Evolutionary conservation across 2,113 vertebrate species (phyloP), one percentile per base, ranked within the genome.

Genomic region (Melozone crissalis): DNA sequence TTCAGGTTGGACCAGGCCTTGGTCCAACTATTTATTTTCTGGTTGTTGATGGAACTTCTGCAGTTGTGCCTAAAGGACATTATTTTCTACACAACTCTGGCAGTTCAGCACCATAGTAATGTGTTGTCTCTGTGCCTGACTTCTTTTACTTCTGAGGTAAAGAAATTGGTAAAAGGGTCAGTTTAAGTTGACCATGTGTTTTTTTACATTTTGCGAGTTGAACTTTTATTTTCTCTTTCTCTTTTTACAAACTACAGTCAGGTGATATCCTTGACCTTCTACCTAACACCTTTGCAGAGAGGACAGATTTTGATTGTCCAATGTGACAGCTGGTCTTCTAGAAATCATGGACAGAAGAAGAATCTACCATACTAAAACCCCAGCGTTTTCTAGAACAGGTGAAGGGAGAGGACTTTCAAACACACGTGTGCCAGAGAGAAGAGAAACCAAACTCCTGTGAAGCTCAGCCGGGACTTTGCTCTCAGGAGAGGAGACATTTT

Each of bases 381-480:
- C 43, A 33, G 8, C 37, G 22, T 23, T 77, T 73, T 67, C 46
- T 41, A 49, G 62, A 79, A n/a, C 41, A 46, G 3, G 11, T 69
- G 37, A 47, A 77, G 54, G 31, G 13, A 88, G 30, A 65, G 41
- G 49, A 46, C 22, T 79, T 83, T 41, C 41, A 76, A 88, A 57
- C 52, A 33, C 28, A 33, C 0, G 0, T 4, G 24, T 58, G 15
- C 81, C 68, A 24, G n/a, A 76, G 41, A 61, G 66, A 54, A 13
- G 22, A 88, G 41, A 92, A 90, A 44, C 14, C 21, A 80, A 28
- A 35, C 16, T 62, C 28, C 52, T 83, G 33, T 7, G 5, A 51
- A 68, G 39, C 54, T 72, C 62, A 57, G n/a, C 12, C 75, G 33
- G 39, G 33, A 28, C 20, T 89, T 69, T 72, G 22, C 20, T 54